Percentiles rank a stretch among this genome's conserved stretches.
These are phyloP conservation scores for Aix galericulata DNA, from an alignment of 2,113 vertebrate genomes.

Conservation along the genomic window DNA sequence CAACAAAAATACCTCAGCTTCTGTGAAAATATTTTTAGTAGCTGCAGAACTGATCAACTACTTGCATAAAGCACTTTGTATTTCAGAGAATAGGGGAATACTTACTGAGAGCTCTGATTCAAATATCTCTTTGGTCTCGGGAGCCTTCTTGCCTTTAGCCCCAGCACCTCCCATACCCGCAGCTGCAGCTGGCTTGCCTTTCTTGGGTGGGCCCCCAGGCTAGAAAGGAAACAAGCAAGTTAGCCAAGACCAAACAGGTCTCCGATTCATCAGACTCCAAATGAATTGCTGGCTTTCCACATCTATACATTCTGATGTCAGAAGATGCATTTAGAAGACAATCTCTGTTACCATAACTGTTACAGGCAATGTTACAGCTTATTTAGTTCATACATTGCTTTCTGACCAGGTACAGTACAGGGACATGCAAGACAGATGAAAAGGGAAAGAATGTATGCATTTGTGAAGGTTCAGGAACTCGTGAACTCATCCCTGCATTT, in stretches of 20 bases:
- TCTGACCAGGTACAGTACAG: background rate
- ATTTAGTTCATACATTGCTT: background rate
- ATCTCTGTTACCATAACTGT: background rate
- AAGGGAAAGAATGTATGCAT: background rate
- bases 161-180: constrained; percentile 69
- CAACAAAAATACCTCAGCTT: background rate
- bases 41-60: background rate
- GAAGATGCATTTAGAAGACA: rapidly evolving
- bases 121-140: constrained; percentile 85
- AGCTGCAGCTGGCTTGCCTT: constrained; percentile 79
- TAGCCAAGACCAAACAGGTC: background rate
- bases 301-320: background rate
- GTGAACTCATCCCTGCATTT: background rate
- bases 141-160: constrained; percentile 86
- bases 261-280: background rate
- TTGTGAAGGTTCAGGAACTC: background rate
- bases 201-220: constrained; percentile 87
- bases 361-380: background rate
- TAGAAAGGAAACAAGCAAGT: constrained; percentile 50
- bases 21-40: background rate
- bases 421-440: background rate
- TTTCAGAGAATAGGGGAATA: background rate
- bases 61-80: rapidly evolving
- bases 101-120: constrained; percentile 92
- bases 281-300: background rate